Base-by-base conservation (phyloP, 35 echinoderm and acorn worm species). In the Amphiura filiformis region DNA sequence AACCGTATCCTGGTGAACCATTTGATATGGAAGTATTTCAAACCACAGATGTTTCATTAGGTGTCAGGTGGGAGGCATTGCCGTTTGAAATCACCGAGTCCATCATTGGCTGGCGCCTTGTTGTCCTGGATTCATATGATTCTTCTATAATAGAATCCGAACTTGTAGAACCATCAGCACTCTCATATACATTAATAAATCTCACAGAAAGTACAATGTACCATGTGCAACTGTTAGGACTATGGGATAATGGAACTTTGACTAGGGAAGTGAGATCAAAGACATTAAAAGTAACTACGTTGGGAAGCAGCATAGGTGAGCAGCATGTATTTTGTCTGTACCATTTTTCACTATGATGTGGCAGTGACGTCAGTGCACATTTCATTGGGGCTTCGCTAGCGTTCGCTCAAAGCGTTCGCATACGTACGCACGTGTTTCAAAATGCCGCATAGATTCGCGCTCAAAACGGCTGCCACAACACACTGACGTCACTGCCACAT, bases 171-270 rank as follows among this genome's bases (percentile, higher is more conserved):
- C 89, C 70, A 39, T 83, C 88, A 4, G 78, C 91, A 18, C 75
- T 97, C 0, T 93, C 95, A 0, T 90, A 84, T 81, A 87, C 75
- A 28, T 65, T 97, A 0, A 75, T 37, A 0, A 88, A 94, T 79
- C 76, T 98, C 23, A 85, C 82, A 32, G 38, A 75, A 34, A 84
- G 87, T 38, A 76, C 84, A 17, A 87, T 82, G 0, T 98, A 98
- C 80, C 83, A 90, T 42, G 34, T 98, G 26, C 93, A 94, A 75
- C 84, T 98, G 56, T 37, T 98, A 5, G 96, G 96, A 3, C 78
- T 98, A 0, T 94, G 92, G 93, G 92, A 94, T 35, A 94, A 98
- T 80, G 92, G 91, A n/a, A 98, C 92, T 0, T 75, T 92, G 4
- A 88, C 89, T 37, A 86, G 90, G 38, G 95, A 97, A 90, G 91